Evolutionary conservation across 2,113 vertebrate species (phyloP).

Genomic region (Ameiurus melas): DNA sequence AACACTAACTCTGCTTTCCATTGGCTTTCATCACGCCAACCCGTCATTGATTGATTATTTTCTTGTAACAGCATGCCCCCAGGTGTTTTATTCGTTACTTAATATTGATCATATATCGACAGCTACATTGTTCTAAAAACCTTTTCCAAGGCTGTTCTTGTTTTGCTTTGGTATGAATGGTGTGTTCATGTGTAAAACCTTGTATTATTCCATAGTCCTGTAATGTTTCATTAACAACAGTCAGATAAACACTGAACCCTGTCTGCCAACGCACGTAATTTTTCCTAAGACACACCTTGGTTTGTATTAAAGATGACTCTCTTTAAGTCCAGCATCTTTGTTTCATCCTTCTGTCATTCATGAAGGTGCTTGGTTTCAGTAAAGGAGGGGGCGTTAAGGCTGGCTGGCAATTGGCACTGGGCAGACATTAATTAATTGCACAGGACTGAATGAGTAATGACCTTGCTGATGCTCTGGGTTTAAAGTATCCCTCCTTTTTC

Average conservation of each 20-base stretch:
- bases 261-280: not conserved
- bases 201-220: not conserved
- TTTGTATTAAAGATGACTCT: conserved; percentile 16
- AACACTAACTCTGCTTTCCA: not conserved
- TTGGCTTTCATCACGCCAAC: not conserved
- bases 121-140: not conserved
- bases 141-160: not conserved
- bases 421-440: conserved; percentile 52
- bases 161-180: not conserved
- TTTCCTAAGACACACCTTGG: not conserved
- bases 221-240: not conserved
- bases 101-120: not conserved
- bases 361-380: not conserved
- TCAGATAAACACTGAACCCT: not conserved
- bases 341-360: not conserved
- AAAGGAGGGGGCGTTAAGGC: conserved; percentile 1
- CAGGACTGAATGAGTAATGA: conserved; percentile 54
- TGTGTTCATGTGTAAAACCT: not conserved
- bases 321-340: conserved; percentile 27
- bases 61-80: not conserved
- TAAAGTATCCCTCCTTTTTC: conserved; percentile 42
- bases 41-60: not conserved
- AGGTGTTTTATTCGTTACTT: not conserved
- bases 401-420: conserved; percentile 37
- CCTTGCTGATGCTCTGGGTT: conserved; percentile 42